These are phyloP conservation scores for Heliothis virescens DNA, from an alignment of 1,140 invertebrate genomes.

Conservation along the genomic window DNA sequence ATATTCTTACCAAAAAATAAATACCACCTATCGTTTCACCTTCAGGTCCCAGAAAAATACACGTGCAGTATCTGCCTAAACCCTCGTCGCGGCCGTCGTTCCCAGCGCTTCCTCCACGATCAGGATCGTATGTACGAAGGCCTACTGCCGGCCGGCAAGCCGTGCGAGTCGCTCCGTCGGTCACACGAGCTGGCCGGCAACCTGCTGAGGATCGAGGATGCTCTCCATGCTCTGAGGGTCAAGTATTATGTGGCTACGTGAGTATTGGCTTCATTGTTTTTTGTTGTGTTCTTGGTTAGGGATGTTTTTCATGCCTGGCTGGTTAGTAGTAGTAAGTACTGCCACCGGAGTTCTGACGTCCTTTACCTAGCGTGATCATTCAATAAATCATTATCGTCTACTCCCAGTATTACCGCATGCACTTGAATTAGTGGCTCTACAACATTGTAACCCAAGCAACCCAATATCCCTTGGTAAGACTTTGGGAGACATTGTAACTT, in stretches of 20 bases:
- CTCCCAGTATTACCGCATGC: too few species aligned
- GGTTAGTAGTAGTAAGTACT: too few species aligned
- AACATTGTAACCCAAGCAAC: too few species aligned
- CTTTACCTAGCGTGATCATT: too few species aligned
- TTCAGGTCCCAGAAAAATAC: slow-evolving; percentile 96
- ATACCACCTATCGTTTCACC: not conserved
- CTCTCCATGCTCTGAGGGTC: slow-evolving; percentile 90
- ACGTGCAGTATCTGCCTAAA: slow-evolving; percentile 95
- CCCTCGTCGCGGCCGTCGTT: slow-evolving; percentile 90
- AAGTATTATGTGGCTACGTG: slow-evolving; percentile 93
- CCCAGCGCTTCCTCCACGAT: slow-evolving; percentile 92
- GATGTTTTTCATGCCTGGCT: too few species aligned
- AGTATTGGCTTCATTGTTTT: slow-evolving; percentile 69
- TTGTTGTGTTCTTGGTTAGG: too few species aligned
- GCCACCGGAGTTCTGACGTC: too few species aligned
- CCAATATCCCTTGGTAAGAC: too few species aligned
- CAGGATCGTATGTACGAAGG: slow-evolving; percentile 96
- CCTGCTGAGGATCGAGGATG: slow-evolving; percentile 89
- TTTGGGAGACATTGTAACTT: too few species aligned
- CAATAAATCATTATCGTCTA: too few species aligned
- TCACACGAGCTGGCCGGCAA: slow-evolving; percentile 91
- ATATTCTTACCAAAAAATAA: not conserved
- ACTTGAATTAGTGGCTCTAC: too few species aligned
- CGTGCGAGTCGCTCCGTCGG: slow-evolving; percentile 87
- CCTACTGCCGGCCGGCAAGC: slow-evolving; percentile 88